Evolutionary conservation across 30 jellyfish, hydroid and myxozoan species (phyloP).

Genomic region (Aurelia sp.): DNA sequence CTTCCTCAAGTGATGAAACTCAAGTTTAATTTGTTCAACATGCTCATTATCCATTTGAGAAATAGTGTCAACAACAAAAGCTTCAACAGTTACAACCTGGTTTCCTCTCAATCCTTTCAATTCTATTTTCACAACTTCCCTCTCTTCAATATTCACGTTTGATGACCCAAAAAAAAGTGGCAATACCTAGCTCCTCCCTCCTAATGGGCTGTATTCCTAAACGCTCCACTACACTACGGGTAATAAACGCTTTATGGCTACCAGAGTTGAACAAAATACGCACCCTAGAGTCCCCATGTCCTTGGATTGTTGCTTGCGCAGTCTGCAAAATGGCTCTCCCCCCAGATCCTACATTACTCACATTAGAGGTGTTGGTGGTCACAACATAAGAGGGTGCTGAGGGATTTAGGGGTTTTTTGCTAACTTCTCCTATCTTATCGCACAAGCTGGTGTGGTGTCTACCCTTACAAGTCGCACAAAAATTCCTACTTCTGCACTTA

Average conservation of each 20-base stretch:
- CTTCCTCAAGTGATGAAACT: too few species aligned
- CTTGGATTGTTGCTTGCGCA: constrained; percentile 23
- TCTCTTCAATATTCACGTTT: constrained; percentile 14
- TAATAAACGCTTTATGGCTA: constrained; percentile 39
- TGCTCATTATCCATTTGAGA: constrained; percentile 14
- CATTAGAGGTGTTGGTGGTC: constrained; percentile 16
- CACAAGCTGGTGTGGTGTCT: constrained; percentile 24
- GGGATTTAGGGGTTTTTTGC: neutral
- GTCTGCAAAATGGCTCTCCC: constrained; percentile 47
- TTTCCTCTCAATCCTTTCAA: constrained; percentile 9
- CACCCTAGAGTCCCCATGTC: constrained; percentile 7
- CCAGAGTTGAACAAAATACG: constrained; percentile 44
- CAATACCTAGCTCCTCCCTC: constrained; percentile 1
- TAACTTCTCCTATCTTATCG: neutral
- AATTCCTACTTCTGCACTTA: constrained; percentile 1
- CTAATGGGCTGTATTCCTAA: constrained; percentile 13
- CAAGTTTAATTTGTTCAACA: constrained; percentile 4
- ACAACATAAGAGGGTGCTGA: neutral
- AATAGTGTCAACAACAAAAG: constrained; percentile 14
- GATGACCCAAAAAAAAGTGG: constrained; percentile 27
- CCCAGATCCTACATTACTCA: constrained; percentile 30
- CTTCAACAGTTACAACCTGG: neutral
- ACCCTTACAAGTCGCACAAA: neutral
- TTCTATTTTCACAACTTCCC: constrained; percentile 18
- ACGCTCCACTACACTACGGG: constrained; percentile 8